Percentiles rank a stretch among this genome's conserved stretches.
Conservation (phyloP, 2,113 vertebrate species). For the Cebidichthys violaceus region DNA sequence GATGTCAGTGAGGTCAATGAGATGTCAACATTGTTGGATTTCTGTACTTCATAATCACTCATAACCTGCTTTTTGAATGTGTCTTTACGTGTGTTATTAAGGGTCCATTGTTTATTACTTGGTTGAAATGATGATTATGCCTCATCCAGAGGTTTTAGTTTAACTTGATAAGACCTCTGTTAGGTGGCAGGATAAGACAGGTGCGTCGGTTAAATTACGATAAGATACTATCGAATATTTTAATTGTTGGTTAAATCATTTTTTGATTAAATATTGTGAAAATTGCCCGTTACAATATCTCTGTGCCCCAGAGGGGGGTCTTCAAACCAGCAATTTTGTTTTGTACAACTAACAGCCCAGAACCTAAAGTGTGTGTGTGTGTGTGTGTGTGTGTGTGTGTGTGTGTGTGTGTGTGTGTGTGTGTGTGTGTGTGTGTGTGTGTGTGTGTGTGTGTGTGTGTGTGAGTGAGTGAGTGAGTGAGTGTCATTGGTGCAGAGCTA, state of each 20-base stretch:
- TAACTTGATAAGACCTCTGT: neutral
- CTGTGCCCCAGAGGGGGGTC: no score
- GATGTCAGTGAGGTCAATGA: conserved; percentile 6
- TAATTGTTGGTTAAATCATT: neutral
- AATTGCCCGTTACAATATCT: neutral
- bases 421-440: neutral
- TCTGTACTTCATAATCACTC: neutral
- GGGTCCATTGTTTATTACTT: neutral
- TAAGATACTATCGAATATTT: neutral
- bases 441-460: neutral
- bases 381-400: conserved; percentile 4
- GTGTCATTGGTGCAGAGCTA: conserved; percentile 57
- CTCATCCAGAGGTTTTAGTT: neutral
- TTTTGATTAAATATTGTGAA: neutral
- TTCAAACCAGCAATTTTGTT: no score
- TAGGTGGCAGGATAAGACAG: neutral
- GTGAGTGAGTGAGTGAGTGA: neutral
- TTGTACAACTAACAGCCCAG: neutral
- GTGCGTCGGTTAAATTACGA: neutral
- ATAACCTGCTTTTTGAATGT: neutral
- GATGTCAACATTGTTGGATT: neutral
- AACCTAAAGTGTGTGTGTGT: no score
- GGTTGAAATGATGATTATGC: neutral
- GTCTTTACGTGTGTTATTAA: neutral
- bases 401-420: neutral